Evolutionary conservation across 1,140 invertebrate genomes (phyloP), one percentile per base, ranked within the genome.

Genomic region (Kradibia gibbosae): DNA sequence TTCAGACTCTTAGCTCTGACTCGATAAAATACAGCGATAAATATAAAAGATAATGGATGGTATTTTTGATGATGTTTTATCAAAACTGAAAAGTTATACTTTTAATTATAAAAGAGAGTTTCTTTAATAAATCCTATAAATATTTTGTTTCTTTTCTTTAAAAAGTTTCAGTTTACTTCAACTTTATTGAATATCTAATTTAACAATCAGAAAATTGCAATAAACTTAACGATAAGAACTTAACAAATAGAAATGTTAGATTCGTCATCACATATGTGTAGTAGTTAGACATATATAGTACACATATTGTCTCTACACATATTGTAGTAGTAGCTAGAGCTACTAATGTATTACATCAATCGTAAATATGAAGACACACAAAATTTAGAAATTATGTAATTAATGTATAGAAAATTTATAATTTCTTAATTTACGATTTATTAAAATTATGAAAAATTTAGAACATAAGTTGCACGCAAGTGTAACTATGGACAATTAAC

Each of bases 381-480:
- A 62, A 13, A 25, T 13, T 8, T 31, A 13, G 31, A 60, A 60
- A 60, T 28, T 60, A 28, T 31, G 15, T 20, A 60, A 60, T 11
- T n/a, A 60, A 60, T 60, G 7, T 28, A 28, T 60, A n/a, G 55
- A 48, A 77, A 62, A 31, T n/a, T 22, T 17, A 28, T n/a, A n/a
- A n/a, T 45, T 62, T 62, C 60, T 60, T 57, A 57, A 77, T 48
- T 77, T 62, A 36, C 42, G 42, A 57, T 36, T n/a, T n/a, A n/a
- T n/a, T n/a, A n/a, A n/a, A n/a, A n/a, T 77, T 28, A 77, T 77
- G 57, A 77, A 65, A 77, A 45, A 77, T 77, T 77, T 39, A 77
- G 17, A 15, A 17, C 11, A 17, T 57, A 42, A 45, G 74, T 45
- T 15, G 74, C 31, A 62, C 25, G 36, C 73, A 36, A 60, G 57